These are phyloP conservation scores for Drosophila navojoa DNA, from an alignment of 1,140 invertebrate genomes.

Conservation along the genomic window DNA sequence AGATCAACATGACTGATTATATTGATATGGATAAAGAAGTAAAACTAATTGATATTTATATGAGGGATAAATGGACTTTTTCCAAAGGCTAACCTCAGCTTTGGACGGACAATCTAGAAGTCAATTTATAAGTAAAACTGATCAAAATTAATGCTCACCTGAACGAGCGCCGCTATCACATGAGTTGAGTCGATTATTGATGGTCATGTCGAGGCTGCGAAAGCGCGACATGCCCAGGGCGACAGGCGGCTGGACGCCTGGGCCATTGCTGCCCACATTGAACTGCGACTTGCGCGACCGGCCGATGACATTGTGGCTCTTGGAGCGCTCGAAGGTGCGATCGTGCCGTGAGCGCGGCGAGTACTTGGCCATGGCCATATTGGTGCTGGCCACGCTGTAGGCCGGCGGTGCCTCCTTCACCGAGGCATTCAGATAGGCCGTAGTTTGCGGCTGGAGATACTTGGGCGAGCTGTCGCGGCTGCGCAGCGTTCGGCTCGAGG, in stretches of 20 bases:
- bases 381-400: slow-evolving; percentile 57
- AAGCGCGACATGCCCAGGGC: slow-evolving; percentile 70
- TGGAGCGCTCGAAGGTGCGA: slow-evolving; percentile 71
- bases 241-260: slow-evolving; percentile 2
- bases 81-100: no score
- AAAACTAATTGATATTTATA: no score
- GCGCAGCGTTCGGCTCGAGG: slow-evolving; percentile 62
- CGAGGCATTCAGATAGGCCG: slow-evolving; percentile 76
- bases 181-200: slow-evolving; percentile 79
- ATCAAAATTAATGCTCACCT: slow-evolving; percentile 51
- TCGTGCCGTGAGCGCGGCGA: slow-evolving; percentile 68
- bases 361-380: slow-evolving; percentile 52
- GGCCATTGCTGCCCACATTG: slow-evolving; percentile 51
- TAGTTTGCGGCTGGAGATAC: slow-evolving; percentile 71
- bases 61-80: no score
- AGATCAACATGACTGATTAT: no score
- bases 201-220: slow-evolving; percentile 77
- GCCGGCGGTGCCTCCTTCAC: slow-evolving; percentile 77
- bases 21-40: no score
- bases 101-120: no score
- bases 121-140: no score
- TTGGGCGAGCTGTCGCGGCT: slow-evolving; percentile 80
- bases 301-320: slow-evolving; percentile 66
- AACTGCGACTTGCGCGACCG: slow-evolving; percentile 80
- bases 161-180: slow-evolving; percentile 83